Conservation (phyloP, 2,113 vertebrate genomes). For the Colossoma macropomum region DNA sequence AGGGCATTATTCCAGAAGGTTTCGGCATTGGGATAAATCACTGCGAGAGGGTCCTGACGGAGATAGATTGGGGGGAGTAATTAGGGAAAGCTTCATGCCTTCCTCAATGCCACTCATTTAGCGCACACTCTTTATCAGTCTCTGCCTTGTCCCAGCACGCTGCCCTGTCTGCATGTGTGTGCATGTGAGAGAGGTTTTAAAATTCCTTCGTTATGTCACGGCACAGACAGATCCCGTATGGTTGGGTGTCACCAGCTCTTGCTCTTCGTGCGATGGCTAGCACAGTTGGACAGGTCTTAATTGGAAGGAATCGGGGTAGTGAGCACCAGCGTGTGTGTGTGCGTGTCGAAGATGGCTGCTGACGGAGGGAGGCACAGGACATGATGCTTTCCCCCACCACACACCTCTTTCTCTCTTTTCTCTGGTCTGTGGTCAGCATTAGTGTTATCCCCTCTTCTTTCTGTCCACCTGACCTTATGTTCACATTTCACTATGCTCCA, state of each 20-base stretch:
- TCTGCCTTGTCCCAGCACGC: background rate
- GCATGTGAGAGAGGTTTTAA: conserved; percentile 57
- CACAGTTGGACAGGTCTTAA: conserved; percentile 86
- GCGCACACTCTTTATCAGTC: conserved; percentile 24
- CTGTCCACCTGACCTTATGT: conserved; percentile 20
- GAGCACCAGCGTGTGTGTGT: background rate
- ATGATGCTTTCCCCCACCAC: conserved; percentile 56
- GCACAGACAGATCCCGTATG: conserved; percentile 93
- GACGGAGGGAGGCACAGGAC: conserved; percentile 82
- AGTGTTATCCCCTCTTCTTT: conserved; percentile 40
- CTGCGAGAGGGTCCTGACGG: conserved; percentile 81
- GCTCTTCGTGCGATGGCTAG: conserved; percentile 84
- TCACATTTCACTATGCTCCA: conserved; percentile 29
- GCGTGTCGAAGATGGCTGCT: conserved; percentile 69
- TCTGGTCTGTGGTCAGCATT: conserved; percentile 34
- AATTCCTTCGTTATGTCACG: conserved; percentile 90
- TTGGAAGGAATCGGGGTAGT: conserved; percentile 41
- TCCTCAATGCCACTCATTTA: conserved; percentile 78
- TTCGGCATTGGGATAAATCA: conserved; percentile 83
- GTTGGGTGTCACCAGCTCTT: conserved; percentile 89
- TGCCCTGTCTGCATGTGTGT: conserved; percentile 15
- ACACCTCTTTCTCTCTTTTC: conserved; percentile 45
- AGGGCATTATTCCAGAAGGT: conserved; percentile 77
- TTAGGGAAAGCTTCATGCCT: conserved; percentile 80
- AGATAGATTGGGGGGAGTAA: conserved; percentile 79